A percentile compares a stretch with the other conserved stretches of the same genome.
phyloP scores from a whole-genome alignment of 2,797 vertebrate genomes.

The Ara ararauna region DNA sequence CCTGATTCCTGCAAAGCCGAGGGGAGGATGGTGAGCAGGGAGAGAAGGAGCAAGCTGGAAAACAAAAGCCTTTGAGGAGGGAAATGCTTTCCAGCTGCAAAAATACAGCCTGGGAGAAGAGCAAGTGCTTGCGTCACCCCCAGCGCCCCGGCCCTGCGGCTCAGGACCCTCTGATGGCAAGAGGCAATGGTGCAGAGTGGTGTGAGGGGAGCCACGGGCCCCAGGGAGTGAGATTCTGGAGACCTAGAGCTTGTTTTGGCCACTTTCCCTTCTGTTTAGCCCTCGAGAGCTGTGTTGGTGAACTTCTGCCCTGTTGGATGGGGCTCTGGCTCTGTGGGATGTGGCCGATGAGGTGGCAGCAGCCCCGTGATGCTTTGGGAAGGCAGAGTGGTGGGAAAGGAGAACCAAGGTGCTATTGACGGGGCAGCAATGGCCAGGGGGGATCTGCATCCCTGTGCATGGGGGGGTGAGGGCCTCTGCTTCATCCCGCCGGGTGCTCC shows the following conservation, averaged over 20 bases:
- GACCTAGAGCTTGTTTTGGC: background rate
- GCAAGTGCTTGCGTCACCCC: conserved; percentile 31
- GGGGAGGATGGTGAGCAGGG: background rate
- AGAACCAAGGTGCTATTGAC: accelerated
- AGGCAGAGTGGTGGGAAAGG: accelerated
- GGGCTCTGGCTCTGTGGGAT: accelerated
- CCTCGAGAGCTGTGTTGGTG: accelerated
- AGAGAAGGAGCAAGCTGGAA: conserved; percentile 66
- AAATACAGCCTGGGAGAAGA: conserved; percentile 73
- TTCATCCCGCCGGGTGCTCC: background rate
- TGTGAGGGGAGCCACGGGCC: background rate
- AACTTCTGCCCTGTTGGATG: background rate
- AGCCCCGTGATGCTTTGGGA: accelerated
- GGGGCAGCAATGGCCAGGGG: accelerated
- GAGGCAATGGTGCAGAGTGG: accelerated
- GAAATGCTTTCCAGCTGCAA: conserved; percentile 82
- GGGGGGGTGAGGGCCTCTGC: background rate
- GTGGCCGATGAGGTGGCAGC: background rate
- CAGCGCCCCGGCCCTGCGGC: background rate
- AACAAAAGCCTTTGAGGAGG: conserved; percentile 79
- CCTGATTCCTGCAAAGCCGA: background rate
- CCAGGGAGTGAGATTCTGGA: accelerated
- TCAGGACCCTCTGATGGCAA: background rate
- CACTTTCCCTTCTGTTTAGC: background rate
- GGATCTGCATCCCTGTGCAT: accelerated